These are phyloP conservation scores for Apoda limacodes DNA, from an alignment of 2,888 invertebrate genomes.

Conservation along the genomic window DNA sequence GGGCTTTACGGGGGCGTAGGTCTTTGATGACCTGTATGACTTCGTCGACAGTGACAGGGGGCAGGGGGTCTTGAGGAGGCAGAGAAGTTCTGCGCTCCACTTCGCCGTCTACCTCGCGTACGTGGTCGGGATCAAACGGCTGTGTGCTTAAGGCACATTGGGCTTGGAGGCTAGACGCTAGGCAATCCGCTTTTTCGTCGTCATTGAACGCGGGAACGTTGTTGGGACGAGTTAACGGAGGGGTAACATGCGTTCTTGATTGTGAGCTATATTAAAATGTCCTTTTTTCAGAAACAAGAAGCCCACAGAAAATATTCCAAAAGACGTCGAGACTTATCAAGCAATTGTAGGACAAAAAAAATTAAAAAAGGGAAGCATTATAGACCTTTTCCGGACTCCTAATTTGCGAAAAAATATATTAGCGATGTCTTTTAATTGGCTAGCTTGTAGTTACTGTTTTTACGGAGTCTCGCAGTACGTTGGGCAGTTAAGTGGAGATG, in stretches of 20 bases:
- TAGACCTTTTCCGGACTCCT: constrained; percentile 79
- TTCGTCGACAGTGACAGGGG: too few species aligned
- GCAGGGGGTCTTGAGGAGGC: too few species aligned
- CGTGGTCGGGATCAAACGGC: too few species aligned
- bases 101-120: too few species aligned
- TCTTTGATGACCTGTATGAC: too few species aligned
- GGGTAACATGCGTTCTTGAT: background rate
- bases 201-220: background rate
- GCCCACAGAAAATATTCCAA: constrained; percentile 52
- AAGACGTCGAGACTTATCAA: constrained; percentile 45
- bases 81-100: too few species aligned
- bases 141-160: background rate
- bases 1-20: too few species aligned
- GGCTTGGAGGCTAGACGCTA: background rate
- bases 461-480: constrained; percentile 89
- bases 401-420: constrained; percentile 78
- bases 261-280: background rate
- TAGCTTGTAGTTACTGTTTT: constrained; percentile 79
- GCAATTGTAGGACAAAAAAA: constrained; percentile 34
- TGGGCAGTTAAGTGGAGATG: constrained; percentile 81
- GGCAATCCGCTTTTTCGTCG: background rate
- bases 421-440: constrained; percentile 81
- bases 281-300: constrained; percentile 54
- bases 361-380: constrained; percentile 61
- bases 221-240: background rate